Conservation (phyloP, 2,797 vertebrate genomes). For the Micrastur ruficollis region DNA sequence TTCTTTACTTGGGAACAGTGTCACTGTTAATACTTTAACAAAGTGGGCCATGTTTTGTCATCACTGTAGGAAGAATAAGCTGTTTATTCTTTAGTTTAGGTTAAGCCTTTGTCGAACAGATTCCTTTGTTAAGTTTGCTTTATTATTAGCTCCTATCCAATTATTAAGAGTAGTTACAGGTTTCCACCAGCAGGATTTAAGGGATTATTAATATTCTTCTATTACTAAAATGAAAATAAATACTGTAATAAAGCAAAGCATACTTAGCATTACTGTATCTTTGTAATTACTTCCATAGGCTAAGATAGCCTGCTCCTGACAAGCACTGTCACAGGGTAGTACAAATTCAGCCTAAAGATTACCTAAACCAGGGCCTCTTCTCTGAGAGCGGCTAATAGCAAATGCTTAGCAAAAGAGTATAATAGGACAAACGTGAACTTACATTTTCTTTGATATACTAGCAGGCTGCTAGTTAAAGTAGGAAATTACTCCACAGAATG, state of each 20-base stretch:
- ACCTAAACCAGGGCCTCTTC: not conserved
- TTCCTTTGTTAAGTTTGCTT: not conserved
- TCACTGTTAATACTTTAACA: not conserved
- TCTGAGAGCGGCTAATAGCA: not conserved
- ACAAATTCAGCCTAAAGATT: not conserved
- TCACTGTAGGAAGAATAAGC: not conserved
- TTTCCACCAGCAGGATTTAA: not conserved
- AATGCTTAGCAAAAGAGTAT: not conserved
- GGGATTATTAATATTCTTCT: not conserved
- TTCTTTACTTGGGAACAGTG: not conserved
- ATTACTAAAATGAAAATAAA: not conserved
- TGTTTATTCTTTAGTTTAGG: not conserved
- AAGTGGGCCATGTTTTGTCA: not conserved
- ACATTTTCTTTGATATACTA: not conserved
- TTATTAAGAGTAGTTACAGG: not conserved
- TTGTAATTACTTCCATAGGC: not conserved
- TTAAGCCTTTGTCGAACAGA: not conserved
- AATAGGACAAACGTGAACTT: not conserved
- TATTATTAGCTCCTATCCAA: not conserved
- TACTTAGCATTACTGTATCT: not conserved
- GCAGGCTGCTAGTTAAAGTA: not conserved
- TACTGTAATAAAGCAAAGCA: not conserved
- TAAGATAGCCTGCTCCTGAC: not conserved
- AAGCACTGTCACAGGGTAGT: not conserved
- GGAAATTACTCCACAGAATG: not conserved